Evolutionary conservation across 2,888 invertebrate genomes (phyloP).

Genomic region (Gisinianus flammeolus): DNA sequence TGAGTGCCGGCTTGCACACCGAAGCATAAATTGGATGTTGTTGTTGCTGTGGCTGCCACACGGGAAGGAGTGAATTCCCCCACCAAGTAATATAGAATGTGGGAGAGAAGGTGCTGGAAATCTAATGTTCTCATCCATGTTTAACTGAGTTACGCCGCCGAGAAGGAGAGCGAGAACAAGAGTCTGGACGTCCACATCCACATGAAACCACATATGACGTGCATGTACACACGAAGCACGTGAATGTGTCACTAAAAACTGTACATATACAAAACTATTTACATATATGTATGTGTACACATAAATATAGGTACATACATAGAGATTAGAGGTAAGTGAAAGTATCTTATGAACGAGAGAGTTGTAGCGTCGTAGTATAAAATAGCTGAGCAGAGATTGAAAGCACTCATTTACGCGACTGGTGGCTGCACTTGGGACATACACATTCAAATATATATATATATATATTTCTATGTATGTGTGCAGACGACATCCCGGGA

Average conservation of each 20-base stretch:
- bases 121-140: neutral
- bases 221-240: neutral
- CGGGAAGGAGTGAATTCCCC: neutral
- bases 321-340: conserved; percentile 3
- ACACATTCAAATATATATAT: too few species aligned
- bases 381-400: conserved; percentile 27
- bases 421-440: neutral
- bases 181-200: neutral
- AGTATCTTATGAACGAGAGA: neutral
- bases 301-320: too few species aligned
- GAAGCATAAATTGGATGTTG: conserved; percentile 8
- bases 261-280: neutral
- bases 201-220: neutral
- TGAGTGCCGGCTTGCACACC: neutral
- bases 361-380: neutral
- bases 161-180: neutral
- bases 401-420: conserved; percentile 10
- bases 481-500: too few species aligned
- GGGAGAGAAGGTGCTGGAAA: neutral
- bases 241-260: too few species aligned
- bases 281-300: too few species aligned
- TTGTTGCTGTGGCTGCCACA: conserved; percentile 6
- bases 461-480: too few species aligned
- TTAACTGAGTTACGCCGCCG: neutral
- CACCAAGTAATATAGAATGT: neutral